Conservation (phyloP, 2,797 vertebrate genomes). For the Pachyuromys duprasi region DNA sequence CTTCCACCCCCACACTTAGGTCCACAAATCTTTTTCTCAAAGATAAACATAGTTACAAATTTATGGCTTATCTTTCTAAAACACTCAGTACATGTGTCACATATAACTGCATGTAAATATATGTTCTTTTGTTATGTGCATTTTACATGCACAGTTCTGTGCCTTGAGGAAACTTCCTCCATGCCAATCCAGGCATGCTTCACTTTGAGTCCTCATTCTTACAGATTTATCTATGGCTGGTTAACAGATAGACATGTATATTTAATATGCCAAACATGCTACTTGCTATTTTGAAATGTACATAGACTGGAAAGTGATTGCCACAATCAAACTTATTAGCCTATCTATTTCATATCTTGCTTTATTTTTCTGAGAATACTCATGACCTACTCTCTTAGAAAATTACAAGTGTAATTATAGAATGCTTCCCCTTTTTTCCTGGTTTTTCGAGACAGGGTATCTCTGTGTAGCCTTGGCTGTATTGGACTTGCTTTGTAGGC, state of each 20-base stretch:
- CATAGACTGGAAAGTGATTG: neutral
- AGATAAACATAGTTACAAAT: neutral
- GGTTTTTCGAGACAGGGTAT: no score
- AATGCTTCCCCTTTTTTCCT: neutral
- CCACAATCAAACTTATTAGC: neutral
- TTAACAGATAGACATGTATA: neutral
- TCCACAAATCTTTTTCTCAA: conserved; percentile 10
- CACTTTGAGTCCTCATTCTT: neutral
- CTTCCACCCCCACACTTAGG: neutral
- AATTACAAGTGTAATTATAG: neutral
- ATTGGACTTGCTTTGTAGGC: no score
- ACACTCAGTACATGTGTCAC: neutral
- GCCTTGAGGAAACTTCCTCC: neutral
- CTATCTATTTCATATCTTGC: neutral
- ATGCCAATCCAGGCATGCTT: neutral
- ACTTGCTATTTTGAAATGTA: neutral
- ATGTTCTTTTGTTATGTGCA: neutral
- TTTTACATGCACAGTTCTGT: neutral
- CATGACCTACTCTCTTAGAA: neutral
- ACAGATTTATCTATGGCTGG: neutral
- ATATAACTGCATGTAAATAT: neutral
- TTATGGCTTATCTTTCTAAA: neutral
- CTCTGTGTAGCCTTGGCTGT: no score
- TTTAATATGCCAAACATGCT: neutral
- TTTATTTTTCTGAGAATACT: neutral